Evolutionary conservation across 2,113 vertebrate genomes (phyloP), one percentile per base, ranked within the genome.

Genomic region (Numida meleagris): DNA sequence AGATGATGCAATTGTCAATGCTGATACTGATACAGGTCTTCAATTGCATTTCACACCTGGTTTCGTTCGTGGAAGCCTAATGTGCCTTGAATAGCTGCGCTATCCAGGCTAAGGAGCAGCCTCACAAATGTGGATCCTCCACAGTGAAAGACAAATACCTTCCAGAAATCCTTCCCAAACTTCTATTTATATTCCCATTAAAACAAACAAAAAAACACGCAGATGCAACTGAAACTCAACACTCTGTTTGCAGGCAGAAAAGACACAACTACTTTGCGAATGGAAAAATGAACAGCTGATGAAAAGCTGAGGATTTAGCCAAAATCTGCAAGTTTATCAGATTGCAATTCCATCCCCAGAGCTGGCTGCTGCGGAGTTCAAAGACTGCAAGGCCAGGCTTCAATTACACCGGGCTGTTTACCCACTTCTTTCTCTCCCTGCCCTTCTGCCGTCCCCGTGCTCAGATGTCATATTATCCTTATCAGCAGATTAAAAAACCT

Each of bases 391-490:
- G 84, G 85, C 89, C 89, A 42, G 76, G 71, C 92, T 89, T 89
- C 86, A 92, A 78, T 94, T 95, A 89, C 79, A 62, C 5, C 2
- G 83, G 36, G 38, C 87, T 94, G 89, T 96, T 95, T 90, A 95
- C 90, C 88, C 78, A 63, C 42, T 53, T 95, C 82, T 46, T 65
- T 78, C 90, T 74, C 45, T 83, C 57, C 63, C 57, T 89, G 78
- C 87, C 94, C 81, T 93, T 73, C 80, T 89, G 86, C 63, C 82
- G 75, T 73, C 94, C 82, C 86, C 40, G 76, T 94, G 93, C 88
- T 96, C 95, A 89, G 66, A 97, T 96, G 88, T 97, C 90, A 89
- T 38, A 81, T 90, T 94, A 96, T 77, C 79, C 86, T 95, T 96
- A 97, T 82, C 82, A 92, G 79, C 51, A 96, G 59, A 86, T 95